Conservation (phyloP, 2,113 vertebrate genomes). For the Platycercus adscitus region DNA sequence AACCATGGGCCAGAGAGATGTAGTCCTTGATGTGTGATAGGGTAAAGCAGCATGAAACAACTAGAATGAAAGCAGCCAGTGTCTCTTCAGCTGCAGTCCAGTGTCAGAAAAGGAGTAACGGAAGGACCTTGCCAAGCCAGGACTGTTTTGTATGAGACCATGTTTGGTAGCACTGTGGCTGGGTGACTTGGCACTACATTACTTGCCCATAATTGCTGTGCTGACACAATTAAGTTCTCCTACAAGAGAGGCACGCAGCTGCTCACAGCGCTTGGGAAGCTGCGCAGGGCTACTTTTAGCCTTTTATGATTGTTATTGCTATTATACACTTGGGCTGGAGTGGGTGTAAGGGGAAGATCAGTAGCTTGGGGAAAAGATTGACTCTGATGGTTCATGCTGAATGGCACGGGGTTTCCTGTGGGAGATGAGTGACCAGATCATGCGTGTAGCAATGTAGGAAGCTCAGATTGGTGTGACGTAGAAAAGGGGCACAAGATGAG, state of each 20-base stretch:
- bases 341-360: not conserved
- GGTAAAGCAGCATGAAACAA: not conserved
- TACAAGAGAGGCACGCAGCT: not conserved
- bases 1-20: not conserved
- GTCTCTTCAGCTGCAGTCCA: accelerated
- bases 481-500: not conserved
- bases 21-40: not conserved
- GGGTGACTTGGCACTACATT: not conserved
- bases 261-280: accelerated
- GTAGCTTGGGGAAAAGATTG: not conserved
- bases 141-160: accelerated
- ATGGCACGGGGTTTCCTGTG: not conserved
- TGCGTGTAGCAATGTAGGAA: not conserved
- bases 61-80: accelerated
- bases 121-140: not conserved
- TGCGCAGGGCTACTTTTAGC: not conserved
- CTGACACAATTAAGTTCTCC: not conserved
- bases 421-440: not conserved
- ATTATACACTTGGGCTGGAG: not conserved
- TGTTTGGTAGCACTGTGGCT: accelerated
- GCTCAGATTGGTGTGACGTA: not conserved
- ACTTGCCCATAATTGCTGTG: accelerated
- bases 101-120: not conserved
- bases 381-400: not conserved
- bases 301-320: accelerated